Conservation (phyloP, 2,888 invertebrate species). For the Pheosia gnoma region DNA sequence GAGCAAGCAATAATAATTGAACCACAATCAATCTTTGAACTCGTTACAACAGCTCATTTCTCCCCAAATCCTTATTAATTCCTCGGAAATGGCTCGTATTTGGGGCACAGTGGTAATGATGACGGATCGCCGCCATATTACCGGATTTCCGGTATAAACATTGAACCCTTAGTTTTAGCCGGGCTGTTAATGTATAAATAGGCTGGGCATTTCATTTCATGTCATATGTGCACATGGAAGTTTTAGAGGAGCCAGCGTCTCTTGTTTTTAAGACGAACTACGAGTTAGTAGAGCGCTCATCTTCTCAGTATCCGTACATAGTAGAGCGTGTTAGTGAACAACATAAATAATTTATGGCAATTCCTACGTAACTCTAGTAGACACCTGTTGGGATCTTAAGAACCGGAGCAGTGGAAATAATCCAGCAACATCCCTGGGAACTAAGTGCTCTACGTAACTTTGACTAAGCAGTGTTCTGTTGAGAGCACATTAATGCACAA, state of each 20-base stretch:
- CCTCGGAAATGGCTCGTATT: conserved; percentile 24
- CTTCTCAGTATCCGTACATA: too few species aligned
- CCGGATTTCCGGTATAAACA: conserved; percentile 3
- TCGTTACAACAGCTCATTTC: conserved; percentile 7
- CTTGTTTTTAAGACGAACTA: too few species aligned
- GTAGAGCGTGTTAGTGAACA: background rate
- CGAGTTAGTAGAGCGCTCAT: too few species aligned
- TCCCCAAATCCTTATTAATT: conserved; percentile 34
- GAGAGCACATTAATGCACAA: background rate
- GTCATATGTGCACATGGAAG: too few species aligned
- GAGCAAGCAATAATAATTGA: background rate
- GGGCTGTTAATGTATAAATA: conserved; percentile 7
- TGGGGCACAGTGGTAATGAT: conserved; percentile 28
- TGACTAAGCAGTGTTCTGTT: background rate
- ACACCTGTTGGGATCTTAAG: conserved; percentile 4
- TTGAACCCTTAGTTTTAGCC: background rate
- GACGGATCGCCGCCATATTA: conserved; percentile 27
- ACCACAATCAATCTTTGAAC: background rate
- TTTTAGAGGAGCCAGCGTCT: too few species aligned
- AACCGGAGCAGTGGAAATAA: background rate
- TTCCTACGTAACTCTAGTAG: background rate
- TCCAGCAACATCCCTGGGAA: background rate
- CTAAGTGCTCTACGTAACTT: background rate
- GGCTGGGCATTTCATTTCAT: background rate
- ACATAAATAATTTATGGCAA: conserved; percentile 1